Conservation (phyloP, 2,113 vertebrate species). For the Sinocyclocheilus rhinocerous region DNA sequence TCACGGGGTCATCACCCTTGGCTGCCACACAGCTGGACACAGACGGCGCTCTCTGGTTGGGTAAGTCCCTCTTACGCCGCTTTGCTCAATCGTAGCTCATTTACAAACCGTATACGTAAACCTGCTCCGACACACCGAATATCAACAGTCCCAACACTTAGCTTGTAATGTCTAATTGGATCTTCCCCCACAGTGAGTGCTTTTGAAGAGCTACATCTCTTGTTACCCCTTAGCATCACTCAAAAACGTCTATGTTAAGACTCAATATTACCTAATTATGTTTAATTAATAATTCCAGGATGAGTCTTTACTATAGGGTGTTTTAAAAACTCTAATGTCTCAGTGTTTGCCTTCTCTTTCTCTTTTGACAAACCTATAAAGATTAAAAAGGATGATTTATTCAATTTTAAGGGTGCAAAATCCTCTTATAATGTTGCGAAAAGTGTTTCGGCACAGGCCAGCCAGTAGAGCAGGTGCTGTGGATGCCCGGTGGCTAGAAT, state of each 20-base stretch:
- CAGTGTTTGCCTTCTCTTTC: neutral
- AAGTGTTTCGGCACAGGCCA: conserved; percentile 4
- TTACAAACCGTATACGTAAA: neutral
- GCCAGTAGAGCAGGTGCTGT: conserved; percentile 68
- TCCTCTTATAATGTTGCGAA: neutral
- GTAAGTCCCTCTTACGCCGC: conserved; percentile 71
- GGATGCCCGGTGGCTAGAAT: conserved; percentile 68
- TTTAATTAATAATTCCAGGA: neutral
- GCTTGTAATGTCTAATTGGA: neutral
- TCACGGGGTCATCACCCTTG: conserved; percentile 89
- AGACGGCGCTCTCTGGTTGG: conserved; percentile 94
- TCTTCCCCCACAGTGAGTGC: neutral
- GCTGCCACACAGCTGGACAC: conserved; percentile 94
- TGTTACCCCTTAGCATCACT: neutral
- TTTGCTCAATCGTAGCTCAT: conserved; percentile 18
- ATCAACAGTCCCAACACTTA: neutral
- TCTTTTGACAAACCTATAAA: neutral
- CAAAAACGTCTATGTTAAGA: neutral
- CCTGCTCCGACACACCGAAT: neutral
- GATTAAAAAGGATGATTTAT: neutral
- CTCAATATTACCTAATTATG: neutral
- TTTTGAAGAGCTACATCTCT: neutral
- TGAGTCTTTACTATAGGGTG: neutral
- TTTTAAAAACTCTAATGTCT: neutral
- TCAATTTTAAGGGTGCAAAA: neutral